Evolutionary conservation across 2,888 invertebrate genomes (phyloP).

Genomic region (Dusona sp.): DNA sequence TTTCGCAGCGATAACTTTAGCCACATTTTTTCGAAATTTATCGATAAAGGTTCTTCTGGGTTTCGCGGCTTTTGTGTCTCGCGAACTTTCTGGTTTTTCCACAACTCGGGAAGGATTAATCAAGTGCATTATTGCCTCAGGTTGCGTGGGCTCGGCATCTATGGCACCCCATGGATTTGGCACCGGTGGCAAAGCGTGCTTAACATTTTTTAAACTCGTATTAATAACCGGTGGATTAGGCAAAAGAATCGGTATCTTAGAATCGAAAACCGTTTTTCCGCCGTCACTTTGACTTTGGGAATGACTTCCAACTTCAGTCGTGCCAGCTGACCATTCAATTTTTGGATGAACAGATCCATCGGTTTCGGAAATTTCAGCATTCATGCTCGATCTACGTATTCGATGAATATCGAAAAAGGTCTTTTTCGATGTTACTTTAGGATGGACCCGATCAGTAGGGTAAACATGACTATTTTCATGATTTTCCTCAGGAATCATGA

Average conservation of each 20-base stretch:
- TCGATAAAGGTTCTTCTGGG: not conserved
- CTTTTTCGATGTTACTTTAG: constrained; percentile 60
- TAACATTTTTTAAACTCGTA: not conserved
- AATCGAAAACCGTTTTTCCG: constrained; percentile 14
- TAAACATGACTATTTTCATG: not conserved
- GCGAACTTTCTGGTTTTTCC: not conserved
- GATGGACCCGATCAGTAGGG: constrained; percentile 9
- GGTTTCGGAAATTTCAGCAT: constrained; percentile 4
- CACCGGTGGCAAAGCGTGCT: constrained; percentile 45
- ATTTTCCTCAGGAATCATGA: not conserved
- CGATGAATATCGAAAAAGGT: constrained; percentile 64
- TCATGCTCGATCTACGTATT: constrained; percentile 9
- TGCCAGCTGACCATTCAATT: constrained; percentile 51
- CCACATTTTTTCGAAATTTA: constrained; percentile 46
- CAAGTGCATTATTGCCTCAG: constrained; percentile 65
- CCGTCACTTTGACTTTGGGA: not conserved
- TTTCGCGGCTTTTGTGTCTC: not conserved
- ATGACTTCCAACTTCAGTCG: constrained; percentile 35
- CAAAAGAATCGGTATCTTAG: constrained; percentile 30
- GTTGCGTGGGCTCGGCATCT: constrained; percentile 67
- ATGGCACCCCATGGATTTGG: constrained; percentile 67
- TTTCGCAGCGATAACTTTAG: not conserved
- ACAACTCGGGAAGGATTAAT: constrained; percentile 27
- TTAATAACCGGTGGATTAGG: not conserved
- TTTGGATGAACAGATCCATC: constrained; percentile 36